phyloP scores from a whole-genome alignment of 2,797 vertebrate species.

The Rousettus madagascariensis region DNA sequence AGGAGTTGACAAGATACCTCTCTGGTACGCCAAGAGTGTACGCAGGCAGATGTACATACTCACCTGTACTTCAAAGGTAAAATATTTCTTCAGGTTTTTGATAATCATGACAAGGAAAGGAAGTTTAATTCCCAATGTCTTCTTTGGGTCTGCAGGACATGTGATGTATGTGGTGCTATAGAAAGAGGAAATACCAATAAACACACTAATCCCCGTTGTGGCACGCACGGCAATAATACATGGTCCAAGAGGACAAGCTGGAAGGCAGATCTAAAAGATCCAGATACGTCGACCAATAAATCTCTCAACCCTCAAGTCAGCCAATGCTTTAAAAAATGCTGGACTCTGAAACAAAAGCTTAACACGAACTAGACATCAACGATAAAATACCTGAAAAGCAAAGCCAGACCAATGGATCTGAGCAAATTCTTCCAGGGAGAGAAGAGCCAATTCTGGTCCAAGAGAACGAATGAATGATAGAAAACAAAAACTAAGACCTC shows the following conservation, averaged over 20 bases:
- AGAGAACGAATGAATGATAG: neutral
- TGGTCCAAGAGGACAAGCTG: neutral
- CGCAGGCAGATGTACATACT: neutral
- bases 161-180: slow-evolving; percentile 97
- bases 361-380: neutral
- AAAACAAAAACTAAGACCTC: neutral
- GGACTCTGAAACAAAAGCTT: neutral
- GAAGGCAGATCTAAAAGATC: neutral
- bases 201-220: neutral
- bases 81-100: slow-evolving; percentile 98
- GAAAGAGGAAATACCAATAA: slow-evolving; percentile 57
- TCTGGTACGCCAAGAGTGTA: neutral
- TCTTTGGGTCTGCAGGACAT: slow-evolving; percentile 97
- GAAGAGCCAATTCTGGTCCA: neutral
- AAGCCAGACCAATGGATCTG: neutral
- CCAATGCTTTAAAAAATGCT: neutral
- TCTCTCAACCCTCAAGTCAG: neutral
- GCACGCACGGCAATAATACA: neutral
- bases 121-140: slow-evolving; percentile 96
- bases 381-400: neutral
- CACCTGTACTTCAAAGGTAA: slow-evolving; percentile 99
- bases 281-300: neutral
- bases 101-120: slow-evolving; percentile 99
- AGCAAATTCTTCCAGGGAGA: neutral
- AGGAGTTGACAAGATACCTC: neutral